A percentile compares a stretch with the other conserved stretches of the same genome.
Conservation (phyloP, 1,140 invertebrate species). For the Drosophila ananassae region DNA sequence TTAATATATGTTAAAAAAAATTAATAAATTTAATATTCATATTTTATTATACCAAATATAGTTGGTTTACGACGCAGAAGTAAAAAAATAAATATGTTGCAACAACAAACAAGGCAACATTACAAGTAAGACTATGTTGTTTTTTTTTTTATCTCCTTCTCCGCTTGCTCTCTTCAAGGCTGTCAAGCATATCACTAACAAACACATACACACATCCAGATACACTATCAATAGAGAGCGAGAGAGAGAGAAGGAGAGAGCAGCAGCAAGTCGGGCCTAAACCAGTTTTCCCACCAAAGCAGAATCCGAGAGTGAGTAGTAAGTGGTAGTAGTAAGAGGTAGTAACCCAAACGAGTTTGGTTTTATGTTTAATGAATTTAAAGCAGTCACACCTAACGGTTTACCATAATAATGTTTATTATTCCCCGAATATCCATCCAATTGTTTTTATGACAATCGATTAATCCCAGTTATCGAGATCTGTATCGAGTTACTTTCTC, state of each 20-base stretch:
- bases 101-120: slow-evolving; percentile 39
- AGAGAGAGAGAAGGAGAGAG: slow-evolving; percentile 1
- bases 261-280: slow-evolving; percentile 34
- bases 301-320: slow-evolving; percentile 21
- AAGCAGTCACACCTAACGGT: slow-evolving; percentile 50
- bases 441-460: slow-evolving; percentile 36
- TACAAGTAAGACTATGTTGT: slow-evolving; percentile 41
- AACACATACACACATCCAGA: slow-evolving; percentile 17
- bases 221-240: slow-evolving; percentile 21
- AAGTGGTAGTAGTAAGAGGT: slow-evolving; percentile 37
- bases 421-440: slow-evolving; percentile 26
- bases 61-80: slow-evolving; percentile 11
- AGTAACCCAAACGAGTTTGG: slow-evolving; percentile 64
- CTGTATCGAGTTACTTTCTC: slow-evolving; percentile 43
- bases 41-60: slow-evolving; percentile 2
- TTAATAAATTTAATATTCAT: background rate
- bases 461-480: slow-evolving; percentile 36
- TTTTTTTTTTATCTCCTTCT: slow-evolving; percentile 43
- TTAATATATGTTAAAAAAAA: background rate
- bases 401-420: slow-evolving; percentile 6
- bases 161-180: slow-evolving; percentile 66
- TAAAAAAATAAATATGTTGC: slow-evolving; percentile 47
- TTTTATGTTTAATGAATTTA: slow-evolving; percentile 48
- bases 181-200: slow-evolving; percentile 47
- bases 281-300: slow-evolving; percentile 50